Conservation (phyloP, 2,797 vertebrate genomes). For the Lepus oiostolus region DNA sequence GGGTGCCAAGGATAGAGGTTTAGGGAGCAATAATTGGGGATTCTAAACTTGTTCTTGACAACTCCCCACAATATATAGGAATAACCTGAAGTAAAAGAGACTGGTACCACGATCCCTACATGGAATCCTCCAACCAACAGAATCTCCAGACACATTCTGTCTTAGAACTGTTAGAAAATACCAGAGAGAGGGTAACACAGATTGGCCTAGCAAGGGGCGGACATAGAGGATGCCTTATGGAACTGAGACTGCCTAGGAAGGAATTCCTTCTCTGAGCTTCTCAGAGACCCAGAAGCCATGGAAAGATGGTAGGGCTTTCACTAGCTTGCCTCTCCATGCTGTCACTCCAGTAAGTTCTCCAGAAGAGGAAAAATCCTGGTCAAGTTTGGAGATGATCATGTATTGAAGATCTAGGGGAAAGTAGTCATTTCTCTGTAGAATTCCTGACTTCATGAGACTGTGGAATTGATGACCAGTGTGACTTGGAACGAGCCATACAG, state of each 20-base stretch:
- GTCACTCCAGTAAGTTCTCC: no score
- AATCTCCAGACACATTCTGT: background rate
- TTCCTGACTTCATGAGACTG: no score
- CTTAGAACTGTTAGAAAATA: background rate
- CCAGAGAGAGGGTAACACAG: background rate
- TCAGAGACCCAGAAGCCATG: no score
- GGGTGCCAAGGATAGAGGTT: background rate
- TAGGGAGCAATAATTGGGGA: background rate
- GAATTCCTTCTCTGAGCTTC: no score
- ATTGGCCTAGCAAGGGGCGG: background rate
- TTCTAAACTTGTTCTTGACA: background rate
- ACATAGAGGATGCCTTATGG: background rate
- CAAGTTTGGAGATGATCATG: no score
- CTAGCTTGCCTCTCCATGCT: no score
- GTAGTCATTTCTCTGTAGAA: no score
- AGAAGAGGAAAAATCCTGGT: no score
- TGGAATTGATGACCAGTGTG: no score
- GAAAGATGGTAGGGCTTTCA: no score
- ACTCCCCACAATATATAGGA: background rate
- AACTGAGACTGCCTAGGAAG: background rate
- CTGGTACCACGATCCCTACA: background rate
- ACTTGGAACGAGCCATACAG: no score
- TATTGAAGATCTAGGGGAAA: no score
- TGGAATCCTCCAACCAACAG: background rate
- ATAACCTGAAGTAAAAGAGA: background rate